Evolutionary conservation across 2,797 vertebrate species (phyloP), one percentile per base, ranked within the genome.

Genomic region (Microcaecilia unicolor): DNA sequence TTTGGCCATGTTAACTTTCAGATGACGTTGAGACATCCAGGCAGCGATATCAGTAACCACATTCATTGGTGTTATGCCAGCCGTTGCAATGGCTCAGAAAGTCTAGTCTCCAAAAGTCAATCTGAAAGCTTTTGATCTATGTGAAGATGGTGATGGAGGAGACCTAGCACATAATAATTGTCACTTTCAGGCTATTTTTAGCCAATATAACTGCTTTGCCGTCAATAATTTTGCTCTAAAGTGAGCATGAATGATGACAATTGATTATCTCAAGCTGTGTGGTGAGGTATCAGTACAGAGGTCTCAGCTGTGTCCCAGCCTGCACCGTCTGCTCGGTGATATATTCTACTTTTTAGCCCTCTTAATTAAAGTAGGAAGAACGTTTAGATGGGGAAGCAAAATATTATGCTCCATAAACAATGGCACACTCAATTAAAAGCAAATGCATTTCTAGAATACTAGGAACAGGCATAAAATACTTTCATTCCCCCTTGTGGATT

Each of bases 221-320:
- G n/a, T 29, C 30, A 13, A 3, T 12, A n/a, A 6, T 18, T 21
- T 20, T 9, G 15, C 51, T 40, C 42, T 38, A 49, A 43, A 67
- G 44, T 10, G 41, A 56, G 54, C 7, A 18, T 48, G 58, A 50
- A 20, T 18, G 51, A 44, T 61, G 49, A 43, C 28, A 39, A 64
- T 44, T 38, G 60, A 37, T 51, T 10, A 30, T 34, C 37, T 12
- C 54, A 37, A 41, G 62, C 58, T 34, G 61, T 16, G 37, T 3
- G 1, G 55, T 0, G 7, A 25, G 9, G 22, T 9, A 6, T 0
- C 2, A 1, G 21, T 14, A 32, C 18, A 37, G 35, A 3, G 11
- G 41, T 24, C 63, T 42, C 67, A 70, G 64, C 64, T 74, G 67
- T 1, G 3, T 2, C 34, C 36, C 41, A 22, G 32, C 29, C 57